A percentile compares a stretch with the other conserved stretches of the same genome.
Evolutionary conservation across 2,113 vertebrate species (phyloP).

Genomic region (Pogonocichla stellata): DNA sequence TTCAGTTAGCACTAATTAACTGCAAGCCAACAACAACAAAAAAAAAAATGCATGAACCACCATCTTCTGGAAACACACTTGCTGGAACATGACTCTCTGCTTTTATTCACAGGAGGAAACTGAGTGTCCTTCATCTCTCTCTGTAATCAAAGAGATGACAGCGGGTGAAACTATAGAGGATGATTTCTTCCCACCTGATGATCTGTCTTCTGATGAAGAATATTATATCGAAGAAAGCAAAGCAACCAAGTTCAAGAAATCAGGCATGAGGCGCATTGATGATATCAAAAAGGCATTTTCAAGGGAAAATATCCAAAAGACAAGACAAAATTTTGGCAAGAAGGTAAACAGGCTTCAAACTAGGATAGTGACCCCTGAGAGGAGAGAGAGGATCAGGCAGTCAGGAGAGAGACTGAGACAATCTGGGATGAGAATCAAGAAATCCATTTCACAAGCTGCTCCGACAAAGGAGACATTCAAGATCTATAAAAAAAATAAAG

Average conservation of each 20-base stretch:
- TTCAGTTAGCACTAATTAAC: not conserved
- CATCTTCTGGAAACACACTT: not conserved
- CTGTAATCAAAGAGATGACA: conserved; percentile 78
- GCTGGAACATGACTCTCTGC: conserved; percentile 25
- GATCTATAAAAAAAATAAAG: conserved; percentile 83
- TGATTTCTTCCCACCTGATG: conserved; percentile 81
- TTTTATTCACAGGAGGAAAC: conserved; percentile 82
- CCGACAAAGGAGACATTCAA: conserved; percentile 88
- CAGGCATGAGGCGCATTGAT: conserved; percentile 86
- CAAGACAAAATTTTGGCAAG: conserved; percentile 88
- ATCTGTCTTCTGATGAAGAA: conserved; percentile 96
- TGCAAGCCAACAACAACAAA: not conserved
- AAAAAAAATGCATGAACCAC: not conserved
- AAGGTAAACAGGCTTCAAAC: conserved; percentile 89
- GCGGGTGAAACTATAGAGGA: conserved; percentile 77
- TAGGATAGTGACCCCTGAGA: conserved; percentile 90
- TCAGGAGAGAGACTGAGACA: conserved; percentile 88
- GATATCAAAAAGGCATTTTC: conserved; percentile 94
- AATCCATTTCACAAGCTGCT: conserved; percentile 88
- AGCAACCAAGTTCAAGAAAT: conserved; percentile 85
- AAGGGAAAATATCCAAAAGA: conserved; percentile 93
- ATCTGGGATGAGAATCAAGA: conserved; percentile 86
- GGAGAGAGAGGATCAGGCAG: conserved; percentile 89
- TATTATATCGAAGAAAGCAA: conserved; percentile 86
- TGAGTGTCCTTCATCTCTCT: conserved; percentile 86